Conservation (phyloP, 2,113 vertebrate genomes). For the Gorilla gorilla region DNA sequence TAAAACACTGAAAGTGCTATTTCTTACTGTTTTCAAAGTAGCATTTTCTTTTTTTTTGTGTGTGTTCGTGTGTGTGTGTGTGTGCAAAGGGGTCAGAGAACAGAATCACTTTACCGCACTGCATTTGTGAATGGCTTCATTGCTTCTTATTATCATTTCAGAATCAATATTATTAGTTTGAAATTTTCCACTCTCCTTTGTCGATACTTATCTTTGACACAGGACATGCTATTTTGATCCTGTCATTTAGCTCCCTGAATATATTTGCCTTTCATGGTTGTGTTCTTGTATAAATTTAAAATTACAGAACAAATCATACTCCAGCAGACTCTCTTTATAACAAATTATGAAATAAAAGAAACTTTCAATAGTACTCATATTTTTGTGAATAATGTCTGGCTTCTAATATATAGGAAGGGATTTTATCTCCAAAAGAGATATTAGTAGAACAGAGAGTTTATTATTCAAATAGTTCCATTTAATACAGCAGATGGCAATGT, state of each 20-base stretch:
- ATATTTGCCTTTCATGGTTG: background rate
- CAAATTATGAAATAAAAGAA: background rate
- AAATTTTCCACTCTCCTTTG: background rate
- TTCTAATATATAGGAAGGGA: background rate
- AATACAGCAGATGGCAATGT: slow-evolving; percentile 54
- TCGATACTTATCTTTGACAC: background rate
- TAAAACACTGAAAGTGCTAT: background rate
- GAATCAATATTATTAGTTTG: background rate
- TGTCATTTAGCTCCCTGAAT: background rate
- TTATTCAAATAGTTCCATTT: background rate
- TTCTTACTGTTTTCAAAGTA: background rate
- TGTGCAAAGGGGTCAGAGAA: background rate
- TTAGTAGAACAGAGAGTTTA: background rate
- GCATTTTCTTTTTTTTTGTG: background rate
- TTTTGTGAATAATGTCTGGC: background rate
- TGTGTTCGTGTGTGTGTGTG: background rate
- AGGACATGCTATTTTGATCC: background rate
- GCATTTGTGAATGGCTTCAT: background rate
- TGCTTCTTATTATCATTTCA: background rate
- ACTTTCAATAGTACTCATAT: background rate
- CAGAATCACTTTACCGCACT: background rate
- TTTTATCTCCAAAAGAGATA: background rate
- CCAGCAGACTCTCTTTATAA: background rate
- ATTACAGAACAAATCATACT: background rate
- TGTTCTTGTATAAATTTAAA: background rate